Evolutionary conservation across 2,797 vertebrate genomes (phyloP), one percentile per base, ranked within the genome.

Genomic region (Siniperca scherzeri): DNA sequence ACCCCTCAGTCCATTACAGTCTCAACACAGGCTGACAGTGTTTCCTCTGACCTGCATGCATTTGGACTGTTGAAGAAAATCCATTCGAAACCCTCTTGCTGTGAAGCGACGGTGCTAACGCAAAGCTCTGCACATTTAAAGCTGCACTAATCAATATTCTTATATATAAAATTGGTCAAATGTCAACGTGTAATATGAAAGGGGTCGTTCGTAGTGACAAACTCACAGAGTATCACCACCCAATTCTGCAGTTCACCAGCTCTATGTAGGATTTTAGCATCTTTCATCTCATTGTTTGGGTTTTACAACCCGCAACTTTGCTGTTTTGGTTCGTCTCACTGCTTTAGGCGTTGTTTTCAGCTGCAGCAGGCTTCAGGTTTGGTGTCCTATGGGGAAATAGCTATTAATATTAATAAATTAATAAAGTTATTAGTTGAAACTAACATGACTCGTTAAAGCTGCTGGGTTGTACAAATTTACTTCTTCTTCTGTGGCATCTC

Each of bases 1-100:
- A 53, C n/a, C 7, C 19, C 2, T 70, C 27, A 50, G 50, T 46
- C 22, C 33, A 67, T 73, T 19, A 44, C 8, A 71, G 9, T 14
- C 48, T 38, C 48, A 70, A 17, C 4, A 19, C 25, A 66, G 21
- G 55, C 46, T 46, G n/a, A 42, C 52, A n/a, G 16, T 13, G 21
- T 38, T 44, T 65, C 33, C 38, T 1, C 19, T 25, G n/a, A 55
- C 38, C 65, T 62, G 40, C 55, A n/a, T 74, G 56, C 8, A 13
- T 61, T 70, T 30, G 16, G 16, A 21, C 22, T 44, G 27, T 21
- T 33, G 21, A 70, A 69, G n/a, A 68, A 68, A 68, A 74, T 48
- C 30, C 25, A 65, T 19, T 25, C 4, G 48, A 56, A 70, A 66
- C 70, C 50, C 13, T 78, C 12, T 38, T 11, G 64, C 67, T 56